A percentile compares a stretch with the other conserved stretches of the same genome.
Conservation (phyloP, 2,113 vertebrate genomes). For the Dasyprocta punctata region DNA sequence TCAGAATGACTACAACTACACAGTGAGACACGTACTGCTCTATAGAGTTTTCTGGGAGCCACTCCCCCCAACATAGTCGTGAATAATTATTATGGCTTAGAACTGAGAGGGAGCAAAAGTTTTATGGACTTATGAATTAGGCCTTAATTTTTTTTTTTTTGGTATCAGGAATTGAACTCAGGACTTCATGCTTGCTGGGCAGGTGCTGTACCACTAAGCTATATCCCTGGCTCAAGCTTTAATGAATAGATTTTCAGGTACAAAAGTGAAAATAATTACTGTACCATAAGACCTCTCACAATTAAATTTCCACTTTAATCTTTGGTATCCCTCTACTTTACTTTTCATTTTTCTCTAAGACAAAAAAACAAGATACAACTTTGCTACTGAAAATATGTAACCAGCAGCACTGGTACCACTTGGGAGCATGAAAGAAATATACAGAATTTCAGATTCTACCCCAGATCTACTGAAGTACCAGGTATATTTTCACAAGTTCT, state of each 20-base stretch:
- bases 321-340: neutral
- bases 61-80: neutral
- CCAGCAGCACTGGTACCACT: neutral
- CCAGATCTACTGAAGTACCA: neutral
- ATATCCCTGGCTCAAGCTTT: no score
- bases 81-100: neutral
- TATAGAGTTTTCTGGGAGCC: neutral
- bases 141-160: no score
- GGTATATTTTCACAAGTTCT: neutral
- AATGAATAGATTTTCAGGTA: constrained; percentile 36
- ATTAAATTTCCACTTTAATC: neutral
- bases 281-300: neutral
- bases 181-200: no score
- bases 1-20: neutral
- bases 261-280: neutral
- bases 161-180: no score
- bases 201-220: no score
- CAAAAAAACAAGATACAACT: neutral
- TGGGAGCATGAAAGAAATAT: constrained; percentile 4
- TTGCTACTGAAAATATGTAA: neutral
- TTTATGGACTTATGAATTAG: neutral
- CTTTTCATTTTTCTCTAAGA: neutral
- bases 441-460: neutral
- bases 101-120: neutral
- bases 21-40: neutral